Evolutionary conservation across 2,797 vertebrate genomes (phyloP).

Genomic region (Manis pentadactyla): DNA sequence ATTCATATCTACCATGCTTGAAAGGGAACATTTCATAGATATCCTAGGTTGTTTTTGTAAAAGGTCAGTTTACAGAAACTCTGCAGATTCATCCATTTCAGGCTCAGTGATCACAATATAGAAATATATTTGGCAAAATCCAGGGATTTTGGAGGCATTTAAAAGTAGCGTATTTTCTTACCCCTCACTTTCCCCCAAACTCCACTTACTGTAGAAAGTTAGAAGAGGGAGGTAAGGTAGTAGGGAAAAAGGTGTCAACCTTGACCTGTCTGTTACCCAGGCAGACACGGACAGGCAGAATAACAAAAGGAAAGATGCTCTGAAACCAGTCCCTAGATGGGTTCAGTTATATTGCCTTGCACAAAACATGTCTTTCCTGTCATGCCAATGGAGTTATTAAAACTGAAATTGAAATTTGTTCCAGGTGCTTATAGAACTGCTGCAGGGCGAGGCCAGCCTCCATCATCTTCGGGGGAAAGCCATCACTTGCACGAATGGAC

Average conservation of each 20-base stretch:
- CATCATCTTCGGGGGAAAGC: background rate
- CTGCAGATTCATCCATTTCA: conserved; percentile 51
- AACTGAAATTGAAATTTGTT: conserved; percentile 21
- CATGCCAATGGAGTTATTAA: conserved; percentile 36
- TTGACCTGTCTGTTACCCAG: background rate
- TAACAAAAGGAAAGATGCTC: background rate
- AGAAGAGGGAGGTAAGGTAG: background rate
- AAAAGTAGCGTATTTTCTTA: conserved; percentile 46
- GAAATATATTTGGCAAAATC: conserved; percentile 16
- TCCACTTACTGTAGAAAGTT: background rate
- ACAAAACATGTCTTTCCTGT: background rate
- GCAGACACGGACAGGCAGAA: background rate
- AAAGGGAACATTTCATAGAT: conserved; percentile 48
- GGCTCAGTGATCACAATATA: background rate
- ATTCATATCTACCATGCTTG: conserved; percentile 7
- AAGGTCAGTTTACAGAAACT: conserved; percentile 38
- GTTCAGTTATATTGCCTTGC: background rate
- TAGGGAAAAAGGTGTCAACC: background rate
- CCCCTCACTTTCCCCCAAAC: background rate
- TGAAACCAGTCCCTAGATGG: background rate
- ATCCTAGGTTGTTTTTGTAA: conserved; percentile 47
- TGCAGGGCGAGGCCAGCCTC: background rate
- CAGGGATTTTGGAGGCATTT: conserved; percentile 49
- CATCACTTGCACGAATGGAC: background rate
- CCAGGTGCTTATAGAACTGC: background rate